Evolutionary conservation across 2,888 invertebrate species (phyloP).

Genomic region (Lasioglossum malachurum): DNA sequence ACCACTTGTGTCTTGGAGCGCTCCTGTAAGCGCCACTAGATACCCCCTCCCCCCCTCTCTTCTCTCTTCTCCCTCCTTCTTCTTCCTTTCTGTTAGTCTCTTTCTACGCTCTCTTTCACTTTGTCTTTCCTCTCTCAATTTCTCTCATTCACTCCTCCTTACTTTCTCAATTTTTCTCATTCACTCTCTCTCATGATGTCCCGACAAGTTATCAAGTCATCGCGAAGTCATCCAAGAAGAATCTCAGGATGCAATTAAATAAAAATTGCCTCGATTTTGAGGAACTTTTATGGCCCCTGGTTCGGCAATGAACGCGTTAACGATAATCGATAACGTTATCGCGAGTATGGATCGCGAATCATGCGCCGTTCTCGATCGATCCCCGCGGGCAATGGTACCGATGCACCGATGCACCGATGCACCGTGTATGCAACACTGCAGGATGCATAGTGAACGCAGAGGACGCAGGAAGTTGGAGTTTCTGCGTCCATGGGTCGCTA

Average conservation of each 20-base stretch:
- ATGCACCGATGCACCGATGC: not conserved
- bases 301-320: not conserved
- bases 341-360: not conserved
- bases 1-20: slow-evolving; percentile 61
- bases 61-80: not conserved
- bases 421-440: not conserved
- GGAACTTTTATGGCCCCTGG: not conserved
- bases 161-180: too few species aligned
- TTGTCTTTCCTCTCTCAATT: not conserved
- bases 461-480: not conserved
- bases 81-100: not conserved
- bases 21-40: slow-evolving; percentile 4
- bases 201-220: too few species aligned
- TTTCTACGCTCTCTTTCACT: not conserved
- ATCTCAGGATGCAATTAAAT: too few species aligned
- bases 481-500: not conserved
- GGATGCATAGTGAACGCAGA: not conserved
- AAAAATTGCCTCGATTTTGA: not conserved
- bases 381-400: not conserved
- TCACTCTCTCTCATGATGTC: too few species aligned
- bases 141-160: too few species aligned
- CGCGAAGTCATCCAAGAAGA: too few species aligned
- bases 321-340: not conserved
- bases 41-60: too few species aligned
- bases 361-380: not conserved